Evolutionary conservation across 1,140 invertebrate species (phyloP).

Genomic region (Drepana arcuata): DNA sequence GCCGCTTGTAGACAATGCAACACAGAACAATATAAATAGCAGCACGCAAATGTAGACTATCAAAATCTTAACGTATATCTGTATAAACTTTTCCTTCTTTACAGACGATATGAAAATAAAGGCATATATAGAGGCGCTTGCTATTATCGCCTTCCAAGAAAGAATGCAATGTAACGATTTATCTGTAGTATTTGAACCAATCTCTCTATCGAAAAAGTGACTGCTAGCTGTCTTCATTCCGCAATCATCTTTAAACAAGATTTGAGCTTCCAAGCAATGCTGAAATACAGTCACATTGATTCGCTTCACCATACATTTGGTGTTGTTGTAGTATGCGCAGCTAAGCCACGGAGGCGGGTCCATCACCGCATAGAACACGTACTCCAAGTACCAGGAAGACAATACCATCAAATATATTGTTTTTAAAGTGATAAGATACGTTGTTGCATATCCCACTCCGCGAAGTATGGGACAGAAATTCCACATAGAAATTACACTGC

Average conservation of each 20-base stretch:
- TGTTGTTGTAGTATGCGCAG: conserved; percentile 35
- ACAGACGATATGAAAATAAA: conserved; percentile 35
- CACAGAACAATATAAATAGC: conserved; percentile 39
- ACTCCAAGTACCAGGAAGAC: conserved; percentile 52
- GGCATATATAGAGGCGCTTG: conserved; percentile 15
- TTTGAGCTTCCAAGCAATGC: conserved; percentile 48
- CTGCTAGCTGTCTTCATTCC: conserved; percentile 50
- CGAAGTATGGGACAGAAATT: conserved; percentile 50
- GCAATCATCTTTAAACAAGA: conserved; percentile 38
- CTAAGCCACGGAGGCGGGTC: conserved; percentile 49
- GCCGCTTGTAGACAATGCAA: conserved; percentile 40
- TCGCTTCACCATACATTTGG: conserved; percentile 48
- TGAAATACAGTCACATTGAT: conserved; percentile 47
- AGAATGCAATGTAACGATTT: conserved; percentile 16
- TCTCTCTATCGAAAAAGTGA: conserved; percentile 44
- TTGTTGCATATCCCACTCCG: conserved; percentile 35
- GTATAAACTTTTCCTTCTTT: conserved; percentile 37
- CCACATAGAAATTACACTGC: conserved; percentile 40
- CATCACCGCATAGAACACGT: conserved; percentile 37
- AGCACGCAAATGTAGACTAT: conserved; percentile 27
- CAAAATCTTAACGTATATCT: conserved; percentile 27
- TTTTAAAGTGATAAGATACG: conserved; percentile 39
- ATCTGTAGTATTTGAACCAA: conserved; percentile 38
- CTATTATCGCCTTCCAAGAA: conserved; percentile 37
- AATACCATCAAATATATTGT: conserved; percentile 34